A percentile compares a stretch with the other conserved stretches of the same genome.
These are phyloP conservation scores for Tretioscincus oriximinensis DNA, from an alignment of 2,113 vertebrate species.

Conservation along the genomic window DNA sequence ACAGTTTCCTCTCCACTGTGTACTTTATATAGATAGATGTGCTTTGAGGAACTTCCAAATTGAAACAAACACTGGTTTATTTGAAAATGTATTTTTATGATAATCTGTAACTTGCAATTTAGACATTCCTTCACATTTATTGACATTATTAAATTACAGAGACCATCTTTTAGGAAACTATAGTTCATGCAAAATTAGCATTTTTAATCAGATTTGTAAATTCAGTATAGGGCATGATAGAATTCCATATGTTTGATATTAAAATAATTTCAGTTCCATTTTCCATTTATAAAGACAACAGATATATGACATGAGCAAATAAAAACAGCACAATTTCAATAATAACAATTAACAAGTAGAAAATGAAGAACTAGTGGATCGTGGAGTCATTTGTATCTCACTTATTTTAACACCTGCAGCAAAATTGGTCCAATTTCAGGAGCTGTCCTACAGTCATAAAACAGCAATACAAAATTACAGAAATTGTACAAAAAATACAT, in stretches of 20 bases:
- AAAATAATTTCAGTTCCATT: neutral
- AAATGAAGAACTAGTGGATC: no score
- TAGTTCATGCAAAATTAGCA: neutral
- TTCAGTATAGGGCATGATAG: neutral
- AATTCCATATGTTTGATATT: neutral
- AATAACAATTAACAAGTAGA: neutral
- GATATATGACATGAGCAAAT: neutral
- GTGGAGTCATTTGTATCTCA: no score
- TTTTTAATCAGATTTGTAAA: constrained; percentile 2
- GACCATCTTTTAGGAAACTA: constrained; percentile 63
- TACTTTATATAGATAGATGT: constrained; percentile 73
- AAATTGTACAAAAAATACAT: no score
- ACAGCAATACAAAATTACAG: no score
- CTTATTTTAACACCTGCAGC: no score
- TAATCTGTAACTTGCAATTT: constrained; percentile 78
- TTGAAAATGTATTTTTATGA: constrained; percentile 81
- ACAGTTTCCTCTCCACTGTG: constrained; percentile 75
- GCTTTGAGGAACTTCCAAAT: constrained; percentile 68
- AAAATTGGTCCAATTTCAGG: no score
- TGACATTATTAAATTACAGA: constrained; percentile 66
- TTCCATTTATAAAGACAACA: neutral
- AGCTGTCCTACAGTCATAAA: no score
- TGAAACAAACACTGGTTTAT: constrained; percentile 75
- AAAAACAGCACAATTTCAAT: neutral
- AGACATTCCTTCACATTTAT: constrained; percentile 72